phyloP scores from a whole-genome alignment of 1,140 invertebrate species.

The Gerris buenoi region DNA sequence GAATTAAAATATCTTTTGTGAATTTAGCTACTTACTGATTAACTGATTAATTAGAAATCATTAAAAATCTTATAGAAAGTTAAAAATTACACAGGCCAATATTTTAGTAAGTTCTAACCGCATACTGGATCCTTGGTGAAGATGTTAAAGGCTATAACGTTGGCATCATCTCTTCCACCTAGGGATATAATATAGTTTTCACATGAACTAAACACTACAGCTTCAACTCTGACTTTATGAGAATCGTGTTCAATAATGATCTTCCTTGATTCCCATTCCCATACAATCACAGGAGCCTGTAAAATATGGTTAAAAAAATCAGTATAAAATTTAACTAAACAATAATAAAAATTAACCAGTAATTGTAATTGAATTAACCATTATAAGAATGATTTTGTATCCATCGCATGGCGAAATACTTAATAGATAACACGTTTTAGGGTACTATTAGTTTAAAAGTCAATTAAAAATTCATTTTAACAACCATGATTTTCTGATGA shows the following conservation, averaged over 20 bases:
- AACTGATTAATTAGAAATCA: too few species aligned
- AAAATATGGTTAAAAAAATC: conserved; percentile 10
- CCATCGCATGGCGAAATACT: background rate
- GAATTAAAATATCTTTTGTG: too few species aligned
- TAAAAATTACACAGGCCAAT: too few species aligned
- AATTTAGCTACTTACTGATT: too few species aligned
- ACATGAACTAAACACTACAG: conserved; percentile 62
- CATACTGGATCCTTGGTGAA: conserved; percentile 43
- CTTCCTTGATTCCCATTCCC: conserved; percentile 55
- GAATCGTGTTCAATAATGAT: conserved; percentile 52
- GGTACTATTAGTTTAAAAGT: background rate
- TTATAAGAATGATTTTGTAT: background rate
- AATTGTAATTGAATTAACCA: background rate
- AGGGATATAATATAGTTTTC: conserved; percentile 67
- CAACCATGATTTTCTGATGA: too few species aligned
- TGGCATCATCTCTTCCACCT: conserved; percentile 76
- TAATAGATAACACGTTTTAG: background rate
- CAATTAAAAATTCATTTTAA: conserved; percentile 7
- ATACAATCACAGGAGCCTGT: conserved; percentile 65
- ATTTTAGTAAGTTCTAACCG: too few species aligned
- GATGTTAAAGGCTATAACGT: conserved; percentile 59
- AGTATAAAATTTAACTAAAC: background rate
- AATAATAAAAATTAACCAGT: background rate
- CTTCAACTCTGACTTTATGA: conserved; percentile 73
- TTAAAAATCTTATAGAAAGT: too few species aligned